Conservation (phyloP, 2,113 vertebrate species). For the Petrocephalus microphthalmus region DNA sequence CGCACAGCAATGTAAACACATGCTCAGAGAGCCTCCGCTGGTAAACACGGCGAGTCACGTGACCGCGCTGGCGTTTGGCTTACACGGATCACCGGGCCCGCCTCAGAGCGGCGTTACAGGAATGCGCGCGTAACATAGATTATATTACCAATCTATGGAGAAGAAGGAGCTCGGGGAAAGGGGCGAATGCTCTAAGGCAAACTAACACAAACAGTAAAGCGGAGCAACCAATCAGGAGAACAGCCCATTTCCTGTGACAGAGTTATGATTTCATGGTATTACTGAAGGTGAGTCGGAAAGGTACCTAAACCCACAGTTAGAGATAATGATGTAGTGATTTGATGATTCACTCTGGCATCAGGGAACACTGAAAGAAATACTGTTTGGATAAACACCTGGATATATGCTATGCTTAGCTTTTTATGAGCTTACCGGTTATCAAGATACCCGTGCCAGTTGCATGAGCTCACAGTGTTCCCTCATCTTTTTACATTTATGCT, state of each 20-base stretch:
- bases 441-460: not conserved
- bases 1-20: constrained; percentile 28
- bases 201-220: not conserved
- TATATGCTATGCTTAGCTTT: not conserved
- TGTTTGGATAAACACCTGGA: not conserved
- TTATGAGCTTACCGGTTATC: not conserved
- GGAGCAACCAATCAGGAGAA: not conserved
- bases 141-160: not conserved
- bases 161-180: not conserved
- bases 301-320: not conserved
- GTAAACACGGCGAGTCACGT: not conserved
- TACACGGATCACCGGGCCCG: not conserved
- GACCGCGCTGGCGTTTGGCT: not conserved
- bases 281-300: not conserved
- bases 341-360: not conserved
- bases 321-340: not conserved
- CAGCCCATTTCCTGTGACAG: not conserved
- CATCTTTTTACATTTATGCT: not conserved
- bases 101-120: not conserved
- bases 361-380: not conserved
- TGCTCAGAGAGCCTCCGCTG: not conserved
- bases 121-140: not conserved
- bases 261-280: not conserved
- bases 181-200: not conserved
- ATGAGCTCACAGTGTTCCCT: not conserved